Evolutionary conservation across 2,888 invertebrate species (phyloP), one percentile per base, ranked within the genome.

Genomic region (Drosophila affinis): DNA sequence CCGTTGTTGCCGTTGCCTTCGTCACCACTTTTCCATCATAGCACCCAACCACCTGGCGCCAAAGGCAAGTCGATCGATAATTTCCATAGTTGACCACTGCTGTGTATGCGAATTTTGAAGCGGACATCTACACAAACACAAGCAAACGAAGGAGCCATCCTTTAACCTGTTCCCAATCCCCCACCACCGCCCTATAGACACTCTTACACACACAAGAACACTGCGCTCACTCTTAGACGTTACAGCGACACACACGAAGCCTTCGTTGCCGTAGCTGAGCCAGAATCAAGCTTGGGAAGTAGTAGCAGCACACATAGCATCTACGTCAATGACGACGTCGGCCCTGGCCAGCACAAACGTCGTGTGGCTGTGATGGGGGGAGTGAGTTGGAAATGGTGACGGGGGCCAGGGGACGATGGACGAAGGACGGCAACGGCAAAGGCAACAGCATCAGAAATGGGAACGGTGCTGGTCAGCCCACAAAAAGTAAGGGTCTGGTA

Each of bases 41-140:
- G 83, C 79, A 83, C 81, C 88, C 88, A 83, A 89, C 88, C 90
- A 89, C 85, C 89, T 88, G 89, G 90, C 89, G 87, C 87, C 87
- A 84, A 90, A 91, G 90, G 91, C 90, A 88, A 87, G 87, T 90
- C 91, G 91, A 91, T 91, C 91, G 91, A 91, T 91, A 91, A 90
- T 91, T 91, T 91, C 91, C 91, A 91, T 91, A 90, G 90, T 87
- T 91, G 91, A 91, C 91, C 91, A 91, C 80, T 89, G 85, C 88
- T 90, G 85, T 87, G 88, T 90, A 90, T 90, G 89, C 88, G 88
- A 88, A 90, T 89, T 90, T 88, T 80, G 89, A 89, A 91, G 83
- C 87, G 89, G 89, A 87, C 90, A 90, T 90, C 88, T 89, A 78
- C 75, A 78, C 85, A 85, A 76, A 78, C 77, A 80, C 83, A 80